Conservation (phyloP, 1,140 invertebrate species). For the Papilio polytes region DNA sequence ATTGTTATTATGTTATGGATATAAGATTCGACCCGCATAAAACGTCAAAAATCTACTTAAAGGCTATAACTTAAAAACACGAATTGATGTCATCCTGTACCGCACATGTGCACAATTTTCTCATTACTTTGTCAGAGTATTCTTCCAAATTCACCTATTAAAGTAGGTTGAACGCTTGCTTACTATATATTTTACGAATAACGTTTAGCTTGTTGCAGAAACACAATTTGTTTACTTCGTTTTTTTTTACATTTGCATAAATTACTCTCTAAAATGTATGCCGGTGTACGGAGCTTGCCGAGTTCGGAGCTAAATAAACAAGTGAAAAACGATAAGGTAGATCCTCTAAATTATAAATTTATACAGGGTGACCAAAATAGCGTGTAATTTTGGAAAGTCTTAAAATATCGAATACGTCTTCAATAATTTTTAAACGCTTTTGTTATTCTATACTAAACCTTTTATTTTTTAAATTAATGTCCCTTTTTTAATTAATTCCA, state of each 20-base stretch:
- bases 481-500: background rate
- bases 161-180: background rate
- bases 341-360: background rate
- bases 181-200: background rate
- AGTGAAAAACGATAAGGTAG: background rate
- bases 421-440: background rate
- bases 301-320: background rate
- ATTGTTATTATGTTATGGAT: too few species aligned
- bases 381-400: too few species aligned
- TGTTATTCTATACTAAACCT: too few species aligned
- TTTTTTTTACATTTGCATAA: background rate
- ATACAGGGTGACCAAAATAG: background rate
- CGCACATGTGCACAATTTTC: background rate
- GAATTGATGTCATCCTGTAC: background rate
- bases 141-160: background rate
- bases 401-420: background rate
- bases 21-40: too few species aligned
- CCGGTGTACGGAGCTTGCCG: background rate
- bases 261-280: constrained; percentile 16
- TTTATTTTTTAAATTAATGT: too few species aligned
- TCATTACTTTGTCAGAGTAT: background rate
- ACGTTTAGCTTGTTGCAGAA: background rate
- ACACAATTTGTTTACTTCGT: background rate
- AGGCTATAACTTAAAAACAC: background rate
- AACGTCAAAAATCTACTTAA: too few species aligned